Conservation (phyloP, 2,888 invertebrate genomes). For the Sinotaia quadrata region DNA sequence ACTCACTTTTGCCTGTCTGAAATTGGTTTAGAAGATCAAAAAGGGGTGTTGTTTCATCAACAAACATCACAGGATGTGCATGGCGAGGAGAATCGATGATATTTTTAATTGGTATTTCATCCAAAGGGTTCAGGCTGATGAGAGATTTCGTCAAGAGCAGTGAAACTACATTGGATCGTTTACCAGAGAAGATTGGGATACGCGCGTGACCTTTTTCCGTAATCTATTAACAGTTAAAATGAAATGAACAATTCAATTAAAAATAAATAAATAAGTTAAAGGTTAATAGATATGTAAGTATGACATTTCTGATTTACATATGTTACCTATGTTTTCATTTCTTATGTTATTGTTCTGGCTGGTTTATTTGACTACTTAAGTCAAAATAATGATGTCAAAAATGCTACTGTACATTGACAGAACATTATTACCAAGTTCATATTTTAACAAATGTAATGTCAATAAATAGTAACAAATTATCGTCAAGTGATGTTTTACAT, state of each 20-base stretch:
- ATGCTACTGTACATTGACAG: no score
- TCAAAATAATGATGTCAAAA: no score
- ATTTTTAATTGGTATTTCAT: constrained; percentile 54
- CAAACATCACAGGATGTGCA: constrained; percentile 50
- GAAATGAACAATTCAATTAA: no score
- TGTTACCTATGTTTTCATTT: background rate
- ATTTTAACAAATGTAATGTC: no score
- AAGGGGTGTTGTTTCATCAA: constrained; percentile 60
- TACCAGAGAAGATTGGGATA: constrained; percentile 64
- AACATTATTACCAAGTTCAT: no score
- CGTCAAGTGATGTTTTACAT: no score
- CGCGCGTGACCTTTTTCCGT: constrained; percentile 61
- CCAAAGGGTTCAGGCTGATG: constrained; percentile 63
- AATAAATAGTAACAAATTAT: no score
- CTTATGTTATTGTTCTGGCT: background rate
- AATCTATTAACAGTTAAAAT: constrained; percentile 50
- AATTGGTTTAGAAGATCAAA: constrained; percentile 70
- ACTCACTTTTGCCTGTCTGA: constrained; percentile 69
- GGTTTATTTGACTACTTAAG: no score
- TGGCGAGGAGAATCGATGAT: constrained; percentile 49
- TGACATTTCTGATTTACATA: background rate
- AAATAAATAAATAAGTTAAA: no score
- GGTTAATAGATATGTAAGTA: background rate
- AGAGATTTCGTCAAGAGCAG: constrained; percentile 67
- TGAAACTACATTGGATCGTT: constrained; percentile 57